These are phyloP conservation scores for Dermochelys coriacea DNA, from an alignment of 2,797 vertebrate species.

Conservation along the genomic window DNA sequence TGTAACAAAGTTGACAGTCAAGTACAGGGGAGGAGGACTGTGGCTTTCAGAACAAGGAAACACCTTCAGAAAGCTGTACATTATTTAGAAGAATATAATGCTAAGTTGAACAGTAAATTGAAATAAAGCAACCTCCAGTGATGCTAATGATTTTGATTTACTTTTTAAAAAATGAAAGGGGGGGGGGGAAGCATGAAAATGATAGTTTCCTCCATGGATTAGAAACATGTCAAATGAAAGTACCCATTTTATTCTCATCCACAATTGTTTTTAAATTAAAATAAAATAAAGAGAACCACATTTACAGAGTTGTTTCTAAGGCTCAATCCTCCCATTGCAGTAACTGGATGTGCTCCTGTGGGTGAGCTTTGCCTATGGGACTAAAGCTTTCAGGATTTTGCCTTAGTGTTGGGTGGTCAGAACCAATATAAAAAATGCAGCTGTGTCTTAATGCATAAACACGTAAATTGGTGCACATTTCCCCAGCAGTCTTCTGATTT, in stretches of 20 bases:
- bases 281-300: background rate
- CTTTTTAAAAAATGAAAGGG: background rate
- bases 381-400: background rate
- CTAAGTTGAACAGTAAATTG: constrained; percentile 38
- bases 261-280: background rate
- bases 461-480: background rate
- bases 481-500: background rate
- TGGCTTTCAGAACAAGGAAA: constrained; percentile 32
- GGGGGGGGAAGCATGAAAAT: background rate
- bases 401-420: background rate
- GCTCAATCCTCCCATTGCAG: background rate
- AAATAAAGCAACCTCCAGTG: background rate
- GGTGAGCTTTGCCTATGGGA: background rate
- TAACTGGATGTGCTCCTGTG: background rate
- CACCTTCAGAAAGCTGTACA: constrained; percentile 12
- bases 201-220: background rate
- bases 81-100: constrained; percentile 10
- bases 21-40: background rate
- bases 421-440: background rate
- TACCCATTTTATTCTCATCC: too few species aligned
- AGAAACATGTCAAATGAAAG: background rate
- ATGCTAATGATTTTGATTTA: background rate
- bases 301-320: background rate
- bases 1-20: constrained; percentile 10
- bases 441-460: background rate